These are phyloP conservation scores for Labroides dimidiatus DNA, from an alignment of 2,797 vertebrate species.

Conservation along the genomic window DNA sequence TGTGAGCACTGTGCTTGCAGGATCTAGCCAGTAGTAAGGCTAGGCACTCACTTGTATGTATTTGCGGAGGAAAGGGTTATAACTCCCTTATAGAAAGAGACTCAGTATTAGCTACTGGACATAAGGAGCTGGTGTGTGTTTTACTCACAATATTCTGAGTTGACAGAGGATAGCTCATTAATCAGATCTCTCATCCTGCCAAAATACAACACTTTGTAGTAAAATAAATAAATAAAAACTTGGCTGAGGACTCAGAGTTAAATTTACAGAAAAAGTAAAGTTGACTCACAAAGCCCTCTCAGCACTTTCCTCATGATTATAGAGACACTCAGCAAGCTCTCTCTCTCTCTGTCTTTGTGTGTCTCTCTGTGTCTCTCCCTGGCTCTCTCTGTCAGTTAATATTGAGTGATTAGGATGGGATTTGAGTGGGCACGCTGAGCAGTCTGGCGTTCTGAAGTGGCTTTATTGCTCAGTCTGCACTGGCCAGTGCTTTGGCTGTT, in stretches of 20 bases:
- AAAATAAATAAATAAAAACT: background rate
- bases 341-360: too few species aligned
- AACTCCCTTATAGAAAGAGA: too few species aligned
- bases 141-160: too few species aligned
- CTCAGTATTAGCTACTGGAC: too few species aligned
- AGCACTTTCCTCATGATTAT: slow-evolving; percentile 45
- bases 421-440: slow-evolving; percentile 70
- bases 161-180: background rate
- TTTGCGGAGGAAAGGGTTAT: too few species aligned
- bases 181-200: slow-evolving; percentile 4
- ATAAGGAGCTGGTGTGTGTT: too few species aligned
- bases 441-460: slow-evolving; percentile 64
- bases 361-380: slow-evolving; percentile 12
- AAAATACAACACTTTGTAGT: slow-evolving; percentile 2
- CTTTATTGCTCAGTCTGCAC: slow-evolving; percentile 58
- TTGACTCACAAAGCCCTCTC: slow-evolving; percentile 39
- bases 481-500: slow-evolving; percentile 58
- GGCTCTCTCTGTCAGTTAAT: slow-evolving; percentile 59
- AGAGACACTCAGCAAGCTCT: slow-evolving; percentile 20
- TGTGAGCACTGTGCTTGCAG: too few species aligned
- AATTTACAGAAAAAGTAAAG: slow-evolving; percentile 29
- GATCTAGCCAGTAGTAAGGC: too few species aligned
- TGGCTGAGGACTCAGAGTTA: slow-evolving; percentile 22
- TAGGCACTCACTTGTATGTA: too few species aligned
- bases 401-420: slow-evolving; percentile 66